Percentiles rank a stretch among this genome's conserved stretches.
Conservation (phyloP, 2,888 invertebrate genomes). For the Azorinus chamasolen region DNA sequence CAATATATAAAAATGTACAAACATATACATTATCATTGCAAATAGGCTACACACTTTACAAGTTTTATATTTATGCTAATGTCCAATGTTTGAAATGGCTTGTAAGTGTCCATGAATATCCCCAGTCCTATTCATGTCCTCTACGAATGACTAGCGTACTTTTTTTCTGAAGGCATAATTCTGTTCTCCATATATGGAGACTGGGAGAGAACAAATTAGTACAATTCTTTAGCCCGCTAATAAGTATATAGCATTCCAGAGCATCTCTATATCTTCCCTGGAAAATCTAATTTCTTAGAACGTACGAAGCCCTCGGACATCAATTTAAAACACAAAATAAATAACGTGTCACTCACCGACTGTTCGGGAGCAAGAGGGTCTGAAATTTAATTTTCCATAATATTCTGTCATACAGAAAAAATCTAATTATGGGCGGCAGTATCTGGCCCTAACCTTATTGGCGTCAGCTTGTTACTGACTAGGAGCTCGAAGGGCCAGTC, state of each 20-base stretch:
- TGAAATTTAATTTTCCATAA: constrained; percentile 65
- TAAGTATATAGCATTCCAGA: constrained; percentile 39
- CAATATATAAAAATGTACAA: no score
- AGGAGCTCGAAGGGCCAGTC: constrained; percentile 19
- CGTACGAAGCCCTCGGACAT: constrained; percentile 57
- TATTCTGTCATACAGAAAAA: constrained; percentile 63
- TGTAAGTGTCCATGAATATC: no score
- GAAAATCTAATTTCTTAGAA: constrained; percentile 55
- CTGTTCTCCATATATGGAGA: no score
- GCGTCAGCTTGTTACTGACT: constrained; percentile 45
- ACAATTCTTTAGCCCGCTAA: constrained; percentile 48
- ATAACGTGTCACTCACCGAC: constrained; percentile 61
- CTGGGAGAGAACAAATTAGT: constrained; percentile 41
- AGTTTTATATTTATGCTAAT: no score
- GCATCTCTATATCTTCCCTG: constrained; percentile 55
- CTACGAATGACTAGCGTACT: no score
- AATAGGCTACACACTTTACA: no score
- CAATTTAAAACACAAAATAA: constrained; percentile 65
- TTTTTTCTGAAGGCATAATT: no score
- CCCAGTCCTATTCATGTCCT: no score
- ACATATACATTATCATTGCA: no score
- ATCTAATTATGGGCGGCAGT: constrained; percentile 50
- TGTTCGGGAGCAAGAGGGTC: constrained; percentile 57
- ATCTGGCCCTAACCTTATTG: constrained; percentile 32
- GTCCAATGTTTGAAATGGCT: no score